Evolutionary conservation across 1,140 invertebrate genomes (phyloP).

Genomic region (Kradibia gibbosae): DNA sequence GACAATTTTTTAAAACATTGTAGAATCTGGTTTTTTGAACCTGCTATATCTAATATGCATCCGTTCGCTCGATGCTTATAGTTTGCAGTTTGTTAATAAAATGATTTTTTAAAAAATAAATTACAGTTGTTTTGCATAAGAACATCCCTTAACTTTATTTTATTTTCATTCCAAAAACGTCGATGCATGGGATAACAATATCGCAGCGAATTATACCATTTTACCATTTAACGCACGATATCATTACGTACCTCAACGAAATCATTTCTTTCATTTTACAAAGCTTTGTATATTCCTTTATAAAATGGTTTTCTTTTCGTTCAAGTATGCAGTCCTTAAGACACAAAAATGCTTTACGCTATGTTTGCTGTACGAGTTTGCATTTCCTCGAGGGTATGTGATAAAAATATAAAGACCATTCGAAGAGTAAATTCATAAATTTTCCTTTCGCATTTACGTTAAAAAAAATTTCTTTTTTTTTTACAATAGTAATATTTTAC

Average conservation of each 20-base stretch:
- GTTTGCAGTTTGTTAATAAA: slow-evolving; percentile 51
- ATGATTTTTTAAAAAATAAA: slow-evolving; percentile 38
- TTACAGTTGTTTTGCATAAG: slow-evolving; percentile 48
- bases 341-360: slow-evolving; percentile 31
- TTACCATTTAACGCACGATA: slow-evolving; percentile 28
- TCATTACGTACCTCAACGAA: neutral
- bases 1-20: slow-evolving; percentile 9
- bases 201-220: neutral
- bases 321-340: neutral
- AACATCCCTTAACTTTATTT: slow-evolving; percentile 43
- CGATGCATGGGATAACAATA: slow-evolving; percentile 12
- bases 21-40: slow-evolving; percentile 50
- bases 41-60: slow-evolving; percentile 23
- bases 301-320: neutral
- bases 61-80: slow-evolving; percentile 44
- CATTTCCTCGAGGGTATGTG: neutral
- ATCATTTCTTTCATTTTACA: neutral
- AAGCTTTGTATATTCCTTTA: slow-evolving; percentile 18
- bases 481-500: no score
- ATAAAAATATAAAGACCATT: neutral
- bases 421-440: neutral
- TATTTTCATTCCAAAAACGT: slow-evolving; percentile 20
- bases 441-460: neutral
- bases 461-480: no score
- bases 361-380: slow-evolving; percentile 9